phyloP scores from a whole-genome alignment of 1,140 invertebrate genomes.

The Hycleus cichorii region DNA sequence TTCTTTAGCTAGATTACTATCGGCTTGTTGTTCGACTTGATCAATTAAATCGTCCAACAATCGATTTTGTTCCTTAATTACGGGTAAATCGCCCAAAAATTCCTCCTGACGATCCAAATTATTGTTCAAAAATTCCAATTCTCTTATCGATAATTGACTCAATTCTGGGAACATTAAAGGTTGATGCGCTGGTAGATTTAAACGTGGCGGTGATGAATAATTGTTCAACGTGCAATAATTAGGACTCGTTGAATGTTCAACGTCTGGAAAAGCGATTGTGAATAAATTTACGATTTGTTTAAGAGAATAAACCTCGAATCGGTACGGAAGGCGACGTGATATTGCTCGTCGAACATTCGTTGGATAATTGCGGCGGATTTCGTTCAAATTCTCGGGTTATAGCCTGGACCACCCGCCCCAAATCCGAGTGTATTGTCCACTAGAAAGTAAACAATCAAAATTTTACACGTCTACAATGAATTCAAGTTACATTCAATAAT shows the following conservation, averaged over 20 bases:
- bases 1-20: slow-evolving; percentile 61
- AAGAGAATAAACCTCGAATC: slow-evolving; percentile 39
- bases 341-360: slow-evolving; percentile 35
- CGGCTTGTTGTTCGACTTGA: slow-evolving; percentile 63
- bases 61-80: slow-evolving; percentile 57
- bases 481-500: slow-evolving; percentile 54
- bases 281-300: neutral
- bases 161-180: slow-evolving; percentile 54
- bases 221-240: slow-evolving; percentile 23
- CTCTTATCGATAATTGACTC: slow-evolving; percentile 55
- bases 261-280: slow-evolving; percentile 15
- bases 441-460: slow-evolving; percentile 31
- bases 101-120: slow-evolving; percentile 62
- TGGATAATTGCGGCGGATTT: slow-evolving; percentile 48
- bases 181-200: neutral
- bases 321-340: slow-evolving; percentile 37
- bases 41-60: slow-evolving; percentile 63
- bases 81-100: slow-evolving; percentile 59
- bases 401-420: slow-evolving; percentile 68
- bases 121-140: slow-evolving; percentile 59
- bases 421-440: slow-evolving; percentile 68
- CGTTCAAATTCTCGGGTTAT: slow-evolving; percentile 69
- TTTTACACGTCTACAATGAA: neutral
- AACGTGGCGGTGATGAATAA: slow-evolving; percentile 30
- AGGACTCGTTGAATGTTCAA: slow-evolving; percentile 31